Percentiles rank a stretch among this genome's conserved stretches.
Evolutionary conservation across 2,113 vertebrate species (phyloP).

Genomic region (Gorsachius goisagi): DNA sequence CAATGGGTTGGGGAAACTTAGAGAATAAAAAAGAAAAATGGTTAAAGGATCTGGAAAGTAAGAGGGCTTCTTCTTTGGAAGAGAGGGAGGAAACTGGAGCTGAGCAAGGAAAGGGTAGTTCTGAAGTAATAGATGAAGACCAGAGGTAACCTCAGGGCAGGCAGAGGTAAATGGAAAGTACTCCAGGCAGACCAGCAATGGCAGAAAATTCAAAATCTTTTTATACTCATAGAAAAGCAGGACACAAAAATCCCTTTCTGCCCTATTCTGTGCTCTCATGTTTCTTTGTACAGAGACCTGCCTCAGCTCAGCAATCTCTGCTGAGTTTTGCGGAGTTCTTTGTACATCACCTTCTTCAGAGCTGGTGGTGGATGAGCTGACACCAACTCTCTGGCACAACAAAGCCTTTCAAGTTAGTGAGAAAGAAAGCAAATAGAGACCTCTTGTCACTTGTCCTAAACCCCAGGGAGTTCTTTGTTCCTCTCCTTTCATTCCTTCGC

Average conservation of each 20-base stretch:
- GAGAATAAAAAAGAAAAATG: background rate
- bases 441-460: background rate
- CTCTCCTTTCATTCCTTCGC: background rate
- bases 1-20: background rate
- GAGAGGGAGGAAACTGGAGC: background rate
- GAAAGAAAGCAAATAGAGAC: background rate
- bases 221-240: background rate
- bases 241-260: background rate
- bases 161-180: background rate
- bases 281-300: background rate
- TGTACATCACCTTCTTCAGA: fast-evolving
- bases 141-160: background rate
- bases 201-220: background rate
- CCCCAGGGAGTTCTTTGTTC: background rate
- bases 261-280: background rate
- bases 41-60: background rate
- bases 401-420: background rate
- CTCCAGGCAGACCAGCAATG: background rate
- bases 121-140: background rate
- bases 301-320: background rate
- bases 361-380: background rate
- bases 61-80: background rate
- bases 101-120: background rate
- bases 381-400: too few relatives aligned
- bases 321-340: background rate